These are phyloP conservation scores for Myiozetetes cayanensis DNA, from an alignment of 2,113 vertebrate species.

Conservation along the genomic window DNA sequence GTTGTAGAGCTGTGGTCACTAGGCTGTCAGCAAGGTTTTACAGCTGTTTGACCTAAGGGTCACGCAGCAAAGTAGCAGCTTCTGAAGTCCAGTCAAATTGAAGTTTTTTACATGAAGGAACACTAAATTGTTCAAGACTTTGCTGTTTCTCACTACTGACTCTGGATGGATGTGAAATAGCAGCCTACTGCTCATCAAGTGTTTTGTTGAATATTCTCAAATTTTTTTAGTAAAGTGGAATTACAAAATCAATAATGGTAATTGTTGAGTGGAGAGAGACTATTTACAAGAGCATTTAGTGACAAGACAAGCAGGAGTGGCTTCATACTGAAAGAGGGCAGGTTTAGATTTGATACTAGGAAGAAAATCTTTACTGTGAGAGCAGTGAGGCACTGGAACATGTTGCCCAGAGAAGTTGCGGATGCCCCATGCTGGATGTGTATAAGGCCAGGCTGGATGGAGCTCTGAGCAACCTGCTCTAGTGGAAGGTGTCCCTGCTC, in stretches of 20 bases:
- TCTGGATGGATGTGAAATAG: background rate
- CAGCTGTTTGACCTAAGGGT: background rate
- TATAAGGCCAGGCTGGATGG: background rate
- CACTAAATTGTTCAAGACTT: background rate
- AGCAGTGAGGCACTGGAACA: background rate
- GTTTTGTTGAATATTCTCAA: background rate
- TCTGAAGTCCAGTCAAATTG: background rate
- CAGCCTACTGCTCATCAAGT: background rate
- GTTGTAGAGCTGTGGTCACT: background rate
- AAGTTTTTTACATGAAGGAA: background rate
- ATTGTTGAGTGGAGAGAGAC: background rate
- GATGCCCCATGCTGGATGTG: background rate
- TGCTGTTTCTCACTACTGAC: background rate
- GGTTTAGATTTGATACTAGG: background rate
- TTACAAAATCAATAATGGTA: background rate
- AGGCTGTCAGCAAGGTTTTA: background rate
- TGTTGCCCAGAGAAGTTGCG: background rate
- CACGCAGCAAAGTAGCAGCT: background rate
- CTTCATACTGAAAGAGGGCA: background rate
- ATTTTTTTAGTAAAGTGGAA: background rate
- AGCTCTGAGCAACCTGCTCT: background rate
- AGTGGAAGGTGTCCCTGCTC: background rate
- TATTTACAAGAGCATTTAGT: background rate
- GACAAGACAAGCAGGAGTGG: background rate
- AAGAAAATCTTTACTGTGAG: background rate